Evolutionary conservation across 2,113 vertebrate species (phyloP), one percentile per base, ranked within the genome.

Genomic region (Nettapus auritus): DNA sequence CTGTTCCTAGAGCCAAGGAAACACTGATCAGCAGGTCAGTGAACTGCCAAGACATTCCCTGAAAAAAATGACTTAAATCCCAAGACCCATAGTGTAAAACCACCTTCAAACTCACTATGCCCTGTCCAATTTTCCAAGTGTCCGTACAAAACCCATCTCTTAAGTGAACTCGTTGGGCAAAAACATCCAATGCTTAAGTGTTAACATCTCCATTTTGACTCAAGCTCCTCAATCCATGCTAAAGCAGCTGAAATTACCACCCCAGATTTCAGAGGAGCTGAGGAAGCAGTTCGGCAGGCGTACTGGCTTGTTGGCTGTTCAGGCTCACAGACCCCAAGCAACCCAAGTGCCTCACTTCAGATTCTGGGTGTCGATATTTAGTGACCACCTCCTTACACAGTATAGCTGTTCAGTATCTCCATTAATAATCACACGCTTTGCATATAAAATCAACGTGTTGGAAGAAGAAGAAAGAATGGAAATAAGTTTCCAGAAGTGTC

Each of bases 1-100:
- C 98, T 56, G 98, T 97, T 85, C 98, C 98, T 96, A 98, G 85
- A 91, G 85, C 77, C 87, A 96, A 86, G 74, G 64, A 89, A 87
- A 96, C 38, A 89, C 66, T 42, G 56, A 90, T 93, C 88, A 94
- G 92, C 55, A 89, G 93, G 86, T 93, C 91, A 95, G 57, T 23
- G n/a, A 94, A 76, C 64, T 77, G 57, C 38, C 25, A 89, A 68
- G 33, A n/a, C 50, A 57, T 19, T 19, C 9, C 18, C 63, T 4
- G 3, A 71, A 59, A 11, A 56, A 77, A 57, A 28, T 4, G 50
- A 90, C 33, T 55, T 28, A 57, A 79, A 46, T 85, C 59, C 50
- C 28, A 79, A 89, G 53, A 28, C 50, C 21, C 12, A 31, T 12
- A 53, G 33, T 3, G 6, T 25, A 69, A 83, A 90, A 29, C 5